Base-by-base conservation (phyloP, 2,888 invertebrate species). In the Molanna angustata region DNA sequence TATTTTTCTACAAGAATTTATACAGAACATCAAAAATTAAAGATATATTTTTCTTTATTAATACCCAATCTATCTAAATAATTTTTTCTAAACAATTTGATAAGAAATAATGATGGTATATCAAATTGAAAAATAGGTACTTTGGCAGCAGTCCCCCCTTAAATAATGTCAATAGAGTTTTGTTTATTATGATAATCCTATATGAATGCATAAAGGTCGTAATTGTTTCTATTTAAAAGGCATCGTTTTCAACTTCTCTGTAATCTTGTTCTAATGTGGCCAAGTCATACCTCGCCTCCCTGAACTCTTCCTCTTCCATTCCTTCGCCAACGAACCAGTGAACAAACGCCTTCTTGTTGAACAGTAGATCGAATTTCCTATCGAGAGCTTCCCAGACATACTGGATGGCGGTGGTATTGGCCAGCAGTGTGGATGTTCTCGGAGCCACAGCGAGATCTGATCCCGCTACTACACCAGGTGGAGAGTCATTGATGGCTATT, bases 291-390 rank as follows among this genome's bases (percentile, higher is more conserved):
- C 89, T 78, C 17, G 90, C 90, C 67, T 90, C 89, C 4, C 84
- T 80, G 71, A 90, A 90, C 69, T 90, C 90, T 0, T 88, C 89
- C 67, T 88, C 88, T 65, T 88, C 87, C 88, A 89, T 89, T 49
- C 89, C 90, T 68, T 89, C 87, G 37, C 86, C 87, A 39, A 84
- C 86, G 69, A 86, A 91, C 96, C 96, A 96, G 70, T 96, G 95
- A 59, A 96, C 92, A 67, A 97, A 97, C 44, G 96, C 96, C 56
- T 90, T 78, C 75, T 94, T 94, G 60, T 88, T 85, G 73, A 87
- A 94, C 92, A 94, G 93, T 65, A 95, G 80, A 74, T 96, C 95
- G 70, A 95, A 94, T 74, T 96, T 97, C 72, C 87, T 88, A 74
- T 94, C 88, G 52, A 96, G 80, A 66, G 91, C 88, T 60, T 86